Evolutionary conservation across 2,797 vertebrate genomes (phyloP), one percentile per base, ranked within the genome.

Genomic region (Sebastes nivosus): DNA sequence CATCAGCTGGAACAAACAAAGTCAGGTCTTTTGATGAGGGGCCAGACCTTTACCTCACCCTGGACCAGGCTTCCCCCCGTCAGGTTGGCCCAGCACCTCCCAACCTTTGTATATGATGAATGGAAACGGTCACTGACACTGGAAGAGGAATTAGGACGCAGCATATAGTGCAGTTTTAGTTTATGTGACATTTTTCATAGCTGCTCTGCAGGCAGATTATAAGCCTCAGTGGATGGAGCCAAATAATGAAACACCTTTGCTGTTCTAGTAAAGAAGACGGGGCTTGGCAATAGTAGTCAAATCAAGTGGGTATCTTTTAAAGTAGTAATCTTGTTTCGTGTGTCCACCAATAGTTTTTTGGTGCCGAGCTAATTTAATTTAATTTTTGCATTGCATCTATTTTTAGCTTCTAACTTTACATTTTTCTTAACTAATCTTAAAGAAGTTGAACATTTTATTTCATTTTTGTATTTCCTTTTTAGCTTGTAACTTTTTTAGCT

Each of bases 1-100:
- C 36, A 75, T 81, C 67, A 74, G 71, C 75, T 69, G 67, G 75
- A 70, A 18, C 42, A 46, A 67, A 75, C 81, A 66, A 85, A 77
- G 77, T 68, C 65, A 63, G 61, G 57, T 34, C 70, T 82, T 88
- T 81, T 81, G 85, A 88, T 79, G 64, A 72, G 10, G 18, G 42
- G 71, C 87, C 88, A 90, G 67, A 72, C 29, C 77, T 88, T 72
- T 78, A 85, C 75, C 82, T 91, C 82, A 77, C 81, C 87, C 65
- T 22, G 68, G 52, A 71, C 60, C 14, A 29, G 75, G 77, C 36
- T 75, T 81, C 84, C 86, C 84, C 81, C 38, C 38, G 70, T 75
- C 79, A 75, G 63, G 77, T 72, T 30, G 27, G 22, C 60, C 52
- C 20, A 11, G 70, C 9, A 34, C 71, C 64, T 70, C 73, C 78